Percentiles rank a stretch among this genome's conserved stretches.
phyloP scores from a whole-genome alignment of 2,888 invertebrate species.

The Melinaea menophilus region DNA sequence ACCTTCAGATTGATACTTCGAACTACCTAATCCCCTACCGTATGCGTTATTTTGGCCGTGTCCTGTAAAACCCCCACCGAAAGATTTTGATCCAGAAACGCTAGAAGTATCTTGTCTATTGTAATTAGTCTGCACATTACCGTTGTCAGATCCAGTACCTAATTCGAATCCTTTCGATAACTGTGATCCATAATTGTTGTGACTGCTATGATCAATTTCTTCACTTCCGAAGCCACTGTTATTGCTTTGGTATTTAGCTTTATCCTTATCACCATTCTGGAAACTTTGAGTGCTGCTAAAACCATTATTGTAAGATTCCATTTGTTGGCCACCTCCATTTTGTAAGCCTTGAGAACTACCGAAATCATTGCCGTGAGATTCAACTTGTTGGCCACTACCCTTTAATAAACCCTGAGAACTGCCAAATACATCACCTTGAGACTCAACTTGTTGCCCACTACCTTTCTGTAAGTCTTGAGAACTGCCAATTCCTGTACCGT shows the following conservation, averaged over 20 bases:
- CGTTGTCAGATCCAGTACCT: slow-evolving; percentile 24
- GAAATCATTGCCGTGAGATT: slow-evolving; percentile 9
- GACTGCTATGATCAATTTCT: slow-evolving; percentile 11
- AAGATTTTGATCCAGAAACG: not conserved
- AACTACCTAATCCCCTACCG: slow-evolving; percentile 6
- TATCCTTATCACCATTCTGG: not conserved
- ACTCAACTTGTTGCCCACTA: not conserved
- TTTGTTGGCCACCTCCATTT: slow-evolving; percentile 7
- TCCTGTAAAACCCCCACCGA: not conserved
- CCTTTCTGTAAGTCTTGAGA: not conserved
- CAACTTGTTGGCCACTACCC: not conserved
- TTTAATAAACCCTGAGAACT: not conserved
- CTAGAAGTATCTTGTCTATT: not conserved
- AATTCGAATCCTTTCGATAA: slow-evolving; percentile 9
- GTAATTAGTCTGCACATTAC: not conserved
- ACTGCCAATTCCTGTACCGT: not conserved
- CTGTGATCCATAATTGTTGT: slow-evolving; percentile 13
- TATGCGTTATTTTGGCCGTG: not conserved
- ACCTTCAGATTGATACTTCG: not conserved
- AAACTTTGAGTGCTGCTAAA: not conserved
- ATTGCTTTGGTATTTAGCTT: too few relatives aligned
- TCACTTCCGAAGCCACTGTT: slow-evolving; percentile 1
- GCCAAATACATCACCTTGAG: not conserved
- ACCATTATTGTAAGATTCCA: not conserved
- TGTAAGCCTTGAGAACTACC: slow-evolving; percentile 8